Evolutionary conservation across 2,888 invertebrate genomes (phyloP).

Genomic region (Gisinianus flammeolus): DNA sequence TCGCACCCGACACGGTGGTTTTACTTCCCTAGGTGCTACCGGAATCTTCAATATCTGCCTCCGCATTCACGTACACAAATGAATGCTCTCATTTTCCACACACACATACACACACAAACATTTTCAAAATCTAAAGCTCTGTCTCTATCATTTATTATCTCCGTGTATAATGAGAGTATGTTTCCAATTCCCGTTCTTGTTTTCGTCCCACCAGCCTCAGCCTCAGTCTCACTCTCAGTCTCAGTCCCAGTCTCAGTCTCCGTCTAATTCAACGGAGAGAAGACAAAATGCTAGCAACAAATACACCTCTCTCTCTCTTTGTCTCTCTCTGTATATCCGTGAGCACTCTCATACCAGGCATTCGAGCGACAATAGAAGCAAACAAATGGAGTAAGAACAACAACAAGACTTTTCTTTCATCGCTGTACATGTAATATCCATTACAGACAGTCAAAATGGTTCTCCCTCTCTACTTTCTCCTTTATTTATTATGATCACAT

Average conservation of each 20-base stretch:
- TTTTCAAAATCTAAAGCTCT: too few species aligned
- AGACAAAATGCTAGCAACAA: not conserved
- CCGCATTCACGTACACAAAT: too few species aligned
- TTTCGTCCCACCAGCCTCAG: not conserved
- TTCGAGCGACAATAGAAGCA: not conserved
- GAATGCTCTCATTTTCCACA: too few species aligned
- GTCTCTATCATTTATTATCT: too few species aligned
- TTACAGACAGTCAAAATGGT: constrained; percentile 3
- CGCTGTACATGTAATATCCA: constrained; percentile 24
- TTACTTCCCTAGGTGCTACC: too few species aligned
- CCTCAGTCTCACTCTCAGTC: not conserved
- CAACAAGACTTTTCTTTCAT: constrained; percentile 3
- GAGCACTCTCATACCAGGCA: not conserved
- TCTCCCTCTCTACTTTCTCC: not conserved
- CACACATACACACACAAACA: too few species aligned
- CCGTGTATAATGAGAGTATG: too few species aligned
- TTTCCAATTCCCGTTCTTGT: too few species aligned
- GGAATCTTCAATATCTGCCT: too few species aligned
- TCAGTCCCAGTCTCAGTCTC: not conserved
- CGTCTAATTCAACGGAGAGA: not conserved
- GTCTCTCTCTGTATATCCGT: not conserved
- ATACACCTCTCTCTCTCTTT: not conserved
- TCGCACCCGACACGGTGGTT: constrained; percentile 8
- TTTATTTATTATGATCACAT: constrained; percentile 5
- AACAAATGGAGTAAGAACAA: not conserved